Percentiles rank a stretch among this genome's conserved stretches.
Conservation (phyloP, 2,797 vertebrate species). For the Phalloptychus januarius region DNA sequence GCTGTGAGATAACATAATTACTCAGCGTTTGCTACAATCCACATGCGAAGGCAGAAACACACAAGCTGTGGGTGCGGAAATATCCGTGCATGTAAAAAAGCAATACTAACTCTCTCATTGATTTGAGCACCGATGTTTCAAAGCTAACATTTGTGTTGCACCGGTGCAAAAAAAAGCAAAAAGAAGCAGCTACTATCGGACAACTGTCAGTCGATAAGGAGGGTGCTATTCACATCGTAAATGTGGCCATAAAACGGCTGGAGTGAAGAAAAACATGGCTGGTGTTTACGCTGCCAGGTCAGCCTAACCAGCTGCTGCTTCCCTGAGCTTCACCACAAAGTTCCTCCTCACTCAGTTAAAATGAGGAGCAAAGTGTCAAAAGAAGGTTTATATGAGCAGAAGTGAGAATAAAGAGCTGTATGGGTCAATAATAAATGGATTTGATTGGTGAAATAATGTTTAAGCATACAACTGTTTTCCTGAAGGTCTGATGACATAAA, state of each 20-base stretch:
- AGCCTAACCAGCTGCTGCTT: slow-evolving; percentile 55
- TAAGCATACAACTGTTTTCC: background rate
- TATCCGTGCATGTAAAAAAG: slow-evolving; percentile 5
- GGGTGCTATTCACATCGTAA: slow-evolving; percentile 46
- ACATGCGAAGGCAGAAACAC: slow-evolving; percentile 23
- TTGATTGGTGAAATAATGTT: background rate
- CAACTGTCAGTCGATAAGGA: slow-evolving; percentile 60
- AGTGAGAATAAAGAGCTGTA: too few relatives aligned
- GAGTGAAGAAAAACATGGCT: slow-evolving; percentile 66
- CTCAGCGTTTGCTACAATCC: slow-evolving; percentile 26
- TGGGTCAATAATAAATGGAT: background rate
- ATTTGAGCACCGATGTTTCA: slow-evolving; percentile 22
- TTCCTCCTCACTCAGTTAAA: slow-evolving; percentile 17
- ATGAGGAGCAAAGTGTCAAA: slow-evolving; percentile 13
- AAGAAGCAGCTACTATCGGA: slow-evolving; percentile 10
- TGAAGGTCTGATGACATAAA: too few relatives aligned
- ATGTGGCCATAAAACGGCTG: slow-evolving; percentile 62
- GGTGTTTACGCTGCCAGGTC: slow-evolving; percentile 69
- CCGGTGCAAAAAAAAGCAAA: slow-evolving; percentile 15
- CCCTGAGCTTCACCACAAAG: slow-evolving; percentile 41
- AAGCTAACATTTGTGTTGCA: slow-evolving; percentile 37
- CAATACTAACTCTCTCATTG: slow-evolving; percentile 7
- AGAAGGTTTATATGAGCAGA: background rate
- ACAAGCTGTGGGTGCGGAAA: slow-evolving; percentile 5
- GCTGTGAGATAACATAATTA: slow-evolving; percentile 61